A percentile compares a stretch with the other conserved stretches of the same genome.
Conservation (phyloP, 2,113 vertebrate genomes). For the Lota lota region DNA sequence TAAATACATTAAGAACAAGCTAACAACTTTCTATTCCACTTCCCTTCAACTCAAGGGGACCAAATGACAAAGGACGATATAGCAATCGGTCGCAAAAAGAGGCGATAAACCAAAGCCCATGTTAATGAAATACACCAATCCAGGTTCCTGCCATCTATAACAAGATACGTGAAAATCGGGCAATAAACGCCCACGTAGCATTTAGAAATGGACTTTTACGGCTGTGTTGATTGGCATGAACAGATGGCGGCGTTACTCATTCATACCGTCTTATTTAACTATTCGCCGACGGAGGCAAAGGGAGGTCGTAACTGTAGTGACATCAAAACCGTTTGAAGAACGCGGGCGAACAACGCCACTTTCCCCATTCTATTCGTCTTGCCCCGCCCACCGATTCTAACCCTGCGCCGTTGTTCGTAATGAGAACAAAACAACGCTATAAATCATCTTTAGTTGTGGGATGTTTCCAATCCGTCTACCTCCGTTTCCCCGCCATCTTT, state of each 20-base stretch:
- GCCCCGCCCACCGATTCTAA: background rate
- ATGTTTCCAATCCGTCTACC: conserved; percentile 18
- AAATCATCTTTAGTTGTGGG: conserved; percentile 33
- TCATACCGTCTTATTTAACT: conserved; percentile 42
- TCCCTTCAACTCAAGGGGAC: background rate
- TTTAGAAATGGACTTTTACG: conserved; percentile 32
- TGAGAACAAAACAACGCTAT: conserved; percentile 46
- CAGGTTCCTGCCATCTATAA: conserved; percentile 16
- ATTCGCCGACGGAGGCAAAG: conserved; percentile 56
- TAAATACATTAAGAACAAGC: too few relatives aligned
- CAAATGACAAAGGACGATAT: conserved; percentile 7
- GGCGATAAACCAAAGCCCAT: conserved; percentile 20
- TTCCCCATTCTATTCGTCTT: conserved; percentile 1
- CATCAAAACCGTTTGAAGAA: conserved; percentile 23
- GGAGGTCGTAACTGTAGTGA: conserved; percentile 49
- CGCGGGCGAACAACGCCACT: conserved; percentile 12
- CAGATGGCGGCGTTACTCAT: conserved; percentile 54
- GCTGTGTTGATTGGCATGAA: conserved; percentile 34
- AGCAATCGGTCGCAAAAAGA: conserved; percentile 16
- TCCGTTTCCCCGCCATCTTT: conserved; percentile 40
- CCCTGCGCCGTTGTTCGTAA: conserved; percentile 10
- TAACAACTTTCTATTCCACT: too few relatives aligned
- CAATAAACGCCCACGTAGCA: background rate
- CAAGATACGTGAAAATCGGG: background rate
- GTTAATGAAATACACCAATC: conserved; percentile 25